Conservation (phyloP, 2,888 invertebrate species). For the Oegoconia quadripuncta region DNA sequence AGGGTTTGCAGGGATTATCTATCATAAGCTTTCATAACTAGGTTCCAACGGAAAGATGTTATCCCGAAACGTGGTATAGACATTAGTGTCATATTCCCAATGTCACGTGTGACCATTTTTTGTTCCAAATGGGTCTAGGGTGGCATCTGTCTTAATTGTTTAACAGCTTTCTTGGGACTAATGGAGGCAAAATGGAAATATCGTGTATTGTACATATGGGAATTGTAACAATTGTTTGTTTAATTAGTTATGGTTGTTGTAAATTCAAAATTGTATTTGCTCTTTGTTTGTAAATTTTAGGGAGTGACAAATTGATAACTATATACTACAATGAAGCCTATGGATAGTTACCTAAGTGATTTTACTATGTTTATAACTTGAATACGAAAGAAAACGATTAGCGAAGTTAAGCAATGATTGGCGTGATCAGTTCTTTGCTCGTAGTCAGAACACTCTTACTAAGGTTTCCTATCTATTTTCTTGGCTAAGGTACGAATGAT, state of each 20-base stretch:
- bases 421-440: no score
- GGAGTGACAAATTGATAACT: constrained; percentile 10
- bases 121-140: constrained; percentile 44
- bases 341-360: no score
- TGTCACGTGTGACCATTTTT: constrained; percentile 57
- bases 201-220: constrained; percentile 13
- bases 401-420: no score
- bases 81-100: constrained; percentile 55
- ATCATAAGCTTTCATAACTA: constrained; percentile 18
- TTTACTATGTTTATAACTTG: no score
- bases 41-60: constrained; percentile 17
- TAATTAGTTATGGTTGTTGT: constrained; percentile 23
- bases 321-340: no score
- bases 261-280: constrained; percentile 30
- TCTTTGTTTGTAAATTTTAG: background rate
- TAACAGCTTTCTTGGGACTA: constrained; percentile 41
- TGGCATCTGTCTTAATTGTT: constrained; percentile 65
- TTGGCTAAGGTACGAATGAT: no score
- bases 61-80: constrained; percentile 37
- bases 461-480: no score
- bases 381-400: no score
- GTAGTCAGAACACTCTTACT: no score
- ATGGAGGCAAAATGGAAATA: background rate
- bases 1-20: constrained; percentile 14
- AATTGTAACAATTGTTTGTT: constrained; percentile 23